Conservation (phyloP, 2,797 vertebrate species). For the Balearica regulorum region DNA sequence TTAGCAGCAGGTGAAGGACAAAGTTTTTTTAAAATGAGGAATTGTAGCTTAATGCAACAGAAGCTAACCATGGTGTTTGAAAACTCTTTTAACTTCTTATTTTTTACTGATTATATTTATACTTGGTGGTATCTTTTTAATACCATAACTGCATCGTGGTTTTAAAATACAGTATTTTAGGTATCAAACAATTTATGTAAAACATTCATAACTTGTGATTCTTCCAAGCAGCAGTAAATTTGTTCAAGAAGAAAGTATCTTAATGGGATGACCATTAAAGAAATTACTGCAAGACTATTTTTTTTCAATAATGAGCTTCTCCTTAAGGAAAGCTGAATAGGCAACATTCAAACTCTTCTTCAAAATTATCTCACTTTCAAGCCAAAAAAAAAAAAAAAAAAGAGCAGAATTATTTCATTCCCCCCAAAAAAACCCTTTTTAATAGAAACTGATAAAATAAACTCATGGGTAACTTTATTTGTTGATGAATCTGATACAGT, state of each 20-base stretch:
- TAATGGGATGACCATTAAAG: not conserved
- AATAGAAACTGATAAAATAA: not conserved
- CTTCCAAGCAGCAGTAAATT: not conserved
- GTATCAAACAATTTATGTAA: not conserved
- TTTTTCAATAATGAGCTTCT: not conserved
- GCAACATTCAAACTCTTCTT: not conserved
- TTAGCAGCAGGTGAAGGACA: not conserved
- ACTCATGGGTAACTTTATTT: not conserved
- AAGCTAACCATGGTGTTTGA: not conserved
- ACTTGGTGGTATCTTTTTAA: not conserved
- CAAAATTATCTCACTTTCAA: not conserved
- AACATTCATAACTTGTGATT: not conserved
- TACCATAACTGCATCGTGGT: not conserved
- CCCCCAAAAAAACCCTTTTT: accelerated
- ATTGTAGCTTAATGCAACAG: not conserved
- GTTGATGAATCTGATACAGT: not conserved
- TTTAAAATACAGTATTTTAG: not conserved
- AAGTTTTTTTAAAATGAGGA: not conserved
- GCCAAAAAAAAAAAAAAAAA: not conserved
- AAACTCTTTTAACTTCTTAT: not conserved
- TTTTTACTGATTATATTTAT: not conserved
- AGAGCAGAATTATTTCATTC: not conserved
- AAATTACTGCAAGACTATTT: not conserved
- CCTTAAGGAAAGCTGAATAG: not conserved
- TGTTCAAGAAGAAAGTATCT: not conserved